These are phyloP conservation scores for Oncopodura yosiiana DNA, from an alignment of 1,140 invertebrate genomes.

Conservation along the genomic window DNA sequence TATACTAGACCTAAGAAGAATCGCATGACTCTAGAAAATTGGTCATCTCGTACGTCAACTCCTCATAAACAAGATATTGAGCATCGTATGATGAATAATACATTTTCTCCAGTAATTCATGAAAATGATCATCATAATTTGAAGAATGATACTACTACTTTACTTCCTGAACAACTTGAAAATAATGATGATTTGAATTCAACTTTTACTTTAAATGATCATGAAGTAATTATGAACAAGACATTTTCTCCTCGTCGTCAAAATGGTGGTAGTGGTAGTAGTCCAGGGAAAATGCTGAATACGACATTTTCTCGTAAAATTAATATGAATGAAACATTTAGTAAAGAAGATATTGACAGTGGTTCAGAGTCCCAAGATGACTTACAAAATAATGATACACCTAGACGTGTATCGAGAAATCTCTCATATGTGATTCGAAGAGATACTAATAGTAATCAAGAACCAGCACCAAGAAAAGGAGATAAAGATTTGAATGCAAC, in stretches of 20 bases:
- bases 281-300: no score
- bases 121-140: no score
- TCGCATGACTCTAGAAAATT: constrained; percentile 2
- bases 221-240: no score
- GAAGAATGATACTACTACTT: no score
- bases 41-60: no score
- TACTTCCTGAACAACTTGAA: not conserved
- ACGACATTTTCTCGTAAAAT: no score
- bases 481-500: constrained; percentile 17
- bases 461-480: not conserved
- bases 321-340: constrained; percentile 10
- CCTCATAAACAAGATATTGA: no score
- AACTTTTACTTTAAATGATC: not conserved
- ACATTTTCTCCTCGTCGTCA: no score
- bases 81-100: no score
- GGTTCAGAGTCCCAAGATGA: not conserved
- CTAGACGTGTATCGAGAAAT: constrained; percentile 17
- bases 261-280: no score
- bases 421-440: constrained; percentile 23
- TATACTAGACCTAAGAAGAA: constrained; percentile 21
- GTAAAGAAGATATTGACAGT: not conserved
- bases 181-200: not conserved
- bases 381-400: not conserved
- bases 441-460: constrained; percentile 16
- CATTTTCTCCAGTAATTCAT: no score